Conservation (phyloP, 1,140 invertebrate genomes). For the Drosophila hydei region DNA sequence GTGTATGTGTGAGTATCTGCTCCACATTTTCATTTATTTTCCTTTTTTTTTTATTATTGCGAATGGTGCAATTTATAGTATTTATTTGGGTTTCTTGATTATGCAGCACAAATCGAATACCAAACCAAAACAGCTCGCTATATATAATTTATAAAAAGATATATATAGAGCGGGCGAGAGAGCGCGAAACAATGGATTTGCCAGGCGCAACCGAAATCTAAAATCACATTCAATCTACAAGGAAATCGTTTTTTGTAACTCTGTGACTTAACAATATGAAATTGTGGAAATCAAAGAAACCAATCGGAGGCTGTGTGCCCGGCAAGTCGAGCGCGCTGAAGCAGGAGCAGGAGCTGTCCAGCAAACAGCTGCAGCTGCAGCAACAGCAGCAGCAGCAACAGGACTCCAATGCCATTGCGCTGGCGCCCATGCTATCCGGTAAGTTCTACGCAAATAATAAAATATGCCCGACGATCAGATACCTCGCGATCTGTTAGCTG, state of each 20-base stretch:
- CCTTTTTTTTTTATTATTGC: constrained; percentile 43
- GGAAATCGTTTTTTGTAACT: neutral
- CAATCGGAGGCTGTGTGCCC: constrained; percentile 77
- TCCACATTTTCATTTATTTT: constrained; percentile 60
- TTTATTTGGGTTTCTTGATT: constrained; percentile 24
- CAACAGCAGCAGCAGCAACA: constrained; percentile 50
- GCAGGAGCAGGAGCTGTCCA: constrained; percentile 67
- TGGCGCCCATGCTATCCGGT: constrained; percentile 80
- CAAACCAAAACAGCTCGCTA: neutral
- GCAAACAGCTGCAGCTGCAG: constrained; percentile 40
- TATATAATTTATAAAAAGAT: neutral
- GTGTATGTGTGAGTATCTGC: constrained; percentile 34
- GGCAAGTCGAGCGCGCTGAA: constrained; percentile 71
- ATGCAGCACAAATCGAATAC: constrained; percentile 21
- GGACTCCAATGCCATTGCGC: constrained; percentile 66
- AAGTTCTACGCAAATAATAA: constrained; percentile 20
- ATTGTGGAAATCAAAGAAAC: constrained; percentile 81
- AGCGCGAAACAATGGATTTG: constrained; percentile 1
- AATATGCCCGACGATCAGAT: neutral
- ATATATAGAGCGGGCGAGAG: neutral
- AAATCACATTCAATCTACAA: constrained; percentile 2
- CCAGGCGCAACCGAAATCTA: constrained; percentile 1
- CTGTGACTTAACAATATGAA: constrained; percentile 58
- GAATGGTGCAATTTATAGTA: constrained; percentile 15
- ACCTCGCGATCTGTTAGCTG: neutral